A percentile compares a stretch with the other conserved stretches of the same genome.
Evolutionary conservation across 2,113 vertebrate species (phyloP).

Genomic region (Entelurus aequoreus): DNA sequence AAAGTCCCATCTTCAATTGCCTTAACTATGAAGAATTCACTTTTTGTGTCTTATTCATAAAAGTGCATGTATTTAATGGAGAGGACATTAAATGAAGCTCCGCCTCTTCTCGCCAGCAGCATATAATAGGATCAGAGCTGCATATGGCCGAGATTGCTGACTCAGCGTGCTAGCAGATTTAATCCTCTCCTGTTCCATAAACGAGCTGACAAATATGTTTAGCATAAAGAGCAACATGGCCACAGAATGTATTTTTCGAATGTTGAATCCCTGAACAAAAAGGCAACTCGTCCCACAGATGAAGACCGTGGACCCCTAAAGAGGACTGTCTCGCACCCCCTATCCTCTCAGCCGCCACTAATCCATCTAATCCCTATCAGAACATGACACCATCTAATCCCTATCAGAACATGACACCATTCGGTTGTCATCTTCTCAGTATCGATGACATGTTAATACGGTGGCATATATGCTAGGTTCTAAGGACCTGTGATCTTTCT

Average conservation of each 20-base stretch:
- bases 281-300: neutral
- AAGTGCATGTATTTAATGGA: slow-evolving; percentile 6
- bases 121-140: slow-evolving; percentile 69
- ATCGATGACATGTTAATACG: slow-evolving; percentile 17
- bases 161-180: slow-evolving; percentile 28
- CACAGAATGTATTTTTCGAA: slow-evolving; percentile 5
- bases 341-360: slow-evolving; percentile 50
- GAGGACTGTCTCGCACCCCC: slow-evolving; percentile 8
- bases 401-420: no score
- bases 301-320: neutral
- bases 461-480: slow-evolving; percentile 1
- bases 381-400: slow-evolving; percentile 55
- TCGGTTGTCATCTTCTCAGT: slow-evolving; percentile 5
- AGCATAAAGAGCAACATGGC: neutral
- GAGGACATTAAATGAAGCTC: slow-evolving; percentile 44
- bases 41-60: no score
- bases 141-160: slow-evolving; percentile 65
- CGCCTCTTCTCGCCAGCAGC: slow-evolving; percentile 23
- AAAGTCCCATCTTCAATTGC: no score
- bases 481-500: neutral
- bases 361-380: slow-evolving; percentile 68
- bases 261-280: neutral
- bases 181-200: slow-evolving; percentile 30
- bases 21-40: no score
- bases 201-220: slow-evolving; percentile 16